Evolutionary conservation across 2,888 invertebrate genomes (phyloP).

Genomic region (Trissolcus japonicus): DNA sequence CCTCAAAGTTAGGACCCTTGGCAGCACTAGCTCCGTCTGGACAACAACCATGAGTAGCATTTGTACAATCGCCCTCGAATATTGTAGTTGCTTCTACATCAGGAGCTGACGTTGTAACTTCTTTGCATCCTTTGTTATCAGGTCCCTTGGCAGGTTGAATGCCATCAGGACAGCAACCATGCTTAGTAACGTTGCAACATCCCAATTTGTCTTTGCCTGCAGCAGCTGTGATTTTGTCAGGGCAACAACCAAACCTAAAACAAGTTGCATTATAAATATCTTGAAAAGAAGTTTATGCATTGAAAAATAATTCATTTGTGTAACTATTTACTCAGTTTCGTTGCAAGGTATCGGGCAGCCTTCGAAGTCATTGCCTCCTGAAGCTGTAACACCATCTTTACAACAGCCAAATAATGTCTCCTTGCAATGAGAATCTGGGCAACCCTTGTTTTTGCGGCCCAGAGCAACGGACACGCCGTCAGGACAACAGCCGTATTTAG

Average conservation of each 20-base stretch:
- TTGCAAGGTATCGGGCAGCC: conserved; percentile 86
- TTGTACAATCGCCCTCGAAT: conserved; percentile 76
- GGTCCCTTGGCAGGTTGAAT: conserved; percentile 82
- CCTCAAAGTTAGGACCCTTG: conserved; percentile 81
- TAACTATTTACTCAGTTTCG: conserved; percentile 77
- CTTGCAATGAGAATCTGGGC: conserved; percentile 84
- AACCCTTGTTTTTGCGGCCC: conserved; percentile 85
- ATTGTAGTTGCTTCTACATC: conserved; percentile 63
- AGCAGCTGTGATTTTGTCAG: conserved; percentile 77
- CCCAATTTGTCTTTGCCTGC: conserved; percentile 72
- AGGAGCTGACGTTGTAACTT: conserved; percentile 60
- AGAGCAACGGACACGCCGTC: conserved; percentile 87
- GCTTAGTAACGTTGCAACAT: conserved; percentile 76
- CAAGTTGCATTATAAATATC: background rate
- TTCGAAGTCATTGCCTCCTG: conserved; percentile 88
- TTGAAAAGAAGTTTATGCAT: background rate
- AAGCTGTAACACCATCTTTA: conserved; percentile 84
- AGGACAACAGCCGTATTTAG: conserved; percentile 87
- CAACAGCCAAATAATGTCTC: conserved; percentile 93
- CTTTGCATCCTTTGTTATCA: conserved; percentile 76
- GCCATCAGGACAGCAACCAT: conserved; percentile 85
- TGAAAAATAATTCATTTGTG: background rate
- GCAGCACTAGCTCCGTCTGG: conserved; percentile 82
- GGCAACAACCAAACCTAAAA: conserved; percentile 78
- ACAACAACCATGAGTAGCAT: conserved; percentile 85